These are phyloP conservation scores for Eilema griseolum DNA, from an alignment of 2,888 invertebrate species.

Conservation along the genomic window DNA sequence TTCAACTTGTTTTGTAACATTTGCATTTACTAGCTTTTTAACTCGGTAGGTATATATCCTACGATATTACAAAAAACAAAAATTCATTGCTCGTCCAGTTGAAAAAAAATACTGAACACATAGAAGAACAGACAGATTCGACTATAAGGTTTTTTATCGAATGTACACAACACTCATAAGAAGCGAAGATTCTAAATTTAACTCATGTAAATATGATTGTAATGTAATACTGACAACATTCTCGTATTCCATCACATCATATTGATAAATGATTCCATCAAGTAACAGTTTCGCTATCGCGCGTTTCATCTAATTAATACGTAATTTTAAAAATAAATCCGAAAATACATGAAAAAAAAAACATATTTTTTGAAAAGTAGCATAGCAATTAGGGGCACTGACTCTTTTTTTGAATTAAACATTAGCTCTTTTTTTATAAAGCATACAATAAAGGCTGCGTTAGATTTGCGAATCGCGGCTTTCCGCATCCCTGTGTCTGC, in stretches of 20 bases:
- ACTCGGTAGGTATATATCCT: no score
- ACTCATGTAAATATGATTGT: neutral
- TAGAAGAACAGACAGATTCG: no score
- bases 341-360: neutral
- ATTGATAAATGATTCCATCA: neutral
- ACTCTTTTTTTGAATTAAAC: slow-evolving; percentile 37
- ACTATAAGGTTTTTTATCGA: neutral
- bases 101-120: no score
- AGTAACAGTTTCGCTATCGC: neutral
- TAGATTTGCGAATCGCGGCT: slow-evolving; percentile 58
- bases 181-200: neutral
- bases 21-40: no score
- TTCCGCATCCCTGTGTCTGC: slow-evolving; percentile 72
- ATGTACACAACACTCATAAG: neutral
- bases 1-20: no score
- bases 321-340: neutral
- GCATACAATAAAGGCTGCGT: slow-evolving; percentile 45
- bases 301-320: neutral
- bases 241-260: neutral
- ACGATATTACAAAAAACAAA: no score
- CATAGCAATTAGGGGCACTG: slow-evolving; percentile 30
- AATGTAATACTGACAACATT: neutral
- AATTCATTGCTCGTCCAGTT: no score
- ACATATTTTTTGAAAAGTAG: neutral
- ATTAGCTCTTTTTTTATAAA: slow-evolving; percentile 29